Evolutionary conservation across 2,113 vertebrate species (phyloP).

Genomic region (Murina feae): DNA sequence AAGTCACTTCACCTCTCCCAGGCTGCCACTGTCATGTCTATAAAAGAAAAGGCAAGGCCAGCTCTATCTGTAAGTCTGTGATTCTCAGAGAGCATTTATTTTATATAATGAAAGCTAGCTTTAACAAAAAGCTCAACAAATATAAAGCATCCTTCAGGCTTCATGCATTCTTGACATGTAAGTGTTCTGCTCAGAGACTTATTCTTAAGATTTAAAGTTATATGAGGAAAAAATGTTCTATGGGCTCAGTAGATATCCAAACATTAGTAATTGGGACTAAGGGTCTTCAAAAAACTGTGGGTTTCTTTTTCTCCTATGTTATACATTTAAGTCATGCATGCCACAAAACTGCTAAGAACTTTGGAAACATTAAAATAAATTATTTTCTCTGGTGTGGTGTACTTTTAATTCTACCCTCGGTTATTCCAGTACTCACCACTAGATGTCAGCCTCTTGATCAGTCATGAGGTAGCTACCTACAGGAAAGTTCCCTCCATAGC

Average conservation of each 20-base stretch:
- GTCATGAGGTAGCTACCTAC: background rate
- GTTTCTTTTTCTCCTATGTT: background rate
- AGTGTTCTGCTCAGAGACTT: conserved; percentile 16
- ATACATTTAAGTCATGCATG: background rate
- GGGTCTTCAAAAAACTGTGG: background rate
- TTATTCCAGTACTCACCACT: conserved; percentile 5
- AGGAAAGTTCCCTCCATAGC: background rate
- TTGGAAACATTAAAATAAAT: background rate
- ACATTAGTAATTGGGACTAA: background rate
- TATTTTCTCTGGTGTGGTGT: background rate
- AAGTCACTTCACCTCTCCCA: fast-evolving
- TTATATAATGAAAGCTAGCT: background rate
- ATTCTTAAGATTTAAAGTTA: background rate
- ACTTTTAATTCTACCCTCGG: background rate
- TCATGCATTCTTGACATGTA: background rate
- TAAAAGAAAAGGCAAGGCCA: background rate
- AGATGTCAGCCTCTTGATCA: conserved; percentile 62
- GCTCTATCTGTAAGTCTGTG: background rate
- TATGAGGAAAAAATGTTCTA: background rate
- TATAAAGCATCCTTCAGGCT: background rate
- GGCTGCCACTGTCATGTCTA: background rate
- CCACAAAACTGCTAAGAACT: background rate
- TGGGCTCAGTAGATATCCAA: background rate
- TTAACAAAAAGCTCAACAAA: background rate
- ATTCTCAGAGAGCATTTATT: background rate